These are phyloP conservation scores for Scotopteryx bipunctaria DNA, from an alignment of 2,888 invertebrate genomes.

Conservation along the genomic window DNA sequence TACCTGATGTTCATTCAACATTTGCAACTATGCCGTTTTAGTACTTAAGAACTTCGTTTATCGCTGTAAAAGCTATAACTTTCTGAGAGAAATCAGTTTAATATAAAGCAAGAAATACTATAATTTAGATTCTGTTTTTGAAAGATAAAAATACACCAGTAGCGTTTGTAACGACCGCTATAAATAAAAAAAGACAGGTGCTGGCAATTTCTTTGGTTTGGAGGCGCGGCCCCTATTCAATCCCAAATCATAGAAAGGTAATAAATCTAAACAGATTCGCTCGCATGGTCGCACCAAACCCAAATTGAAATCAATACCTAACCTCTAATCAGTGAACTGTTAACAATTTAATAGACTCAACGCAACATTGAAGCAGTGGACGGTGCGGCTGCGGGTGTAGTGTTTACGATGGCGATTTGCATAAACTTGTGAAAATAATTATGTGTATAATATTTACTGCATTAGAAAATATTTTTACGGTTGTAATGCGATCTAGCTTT, in stretches of 20 bases:
- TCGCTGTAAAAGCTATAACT: neutral
- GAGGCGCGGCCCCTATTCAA: conserved; percentile 30
- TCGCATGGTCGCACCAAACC: conserved; percentile 31
- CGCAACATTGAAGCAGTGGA: conserved; percentile 20
- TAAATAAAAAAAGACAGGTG: conserved; percentile 30
- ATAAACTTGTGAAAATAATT: conserved; percentile 28
- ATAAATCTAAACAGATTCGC: conserved; percentile 32
- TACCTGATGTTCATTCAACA: neutral
- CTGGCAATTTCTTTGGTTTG: conserved; percentile 17
- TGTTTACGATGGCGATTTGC: conserved; percentile 27
- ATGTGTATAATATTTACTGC: conserved; percentile 7
- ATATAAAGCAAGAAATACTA: neutral
- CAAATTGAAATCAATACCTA: conserved; percentile 52
- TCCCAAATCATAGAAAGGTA: conserved; percentile 32
- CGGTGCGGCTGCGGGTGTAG: conserved; percentile 10
- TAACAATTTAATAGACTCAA: conserved; percentile 48
- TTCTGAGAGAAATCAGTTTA: conserved; percentile 9
- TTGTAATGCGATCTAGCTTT: conserved; percentile 19
- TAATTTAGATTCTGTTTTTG: conserved; percentile 4
- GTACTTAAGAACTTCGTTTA: neutral
- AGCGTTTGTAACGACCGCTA: conserved; percentile 21
- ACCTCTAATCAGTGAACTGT: conserved; percentile 54
- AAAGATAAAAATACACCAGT: conserved; percentile 14
- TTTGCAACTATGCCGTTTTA: neutral
- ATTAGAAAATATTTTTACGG: conserved; percentile 18